Base-by-base conservation (phyloP, 1,140 invertebrate species). In the Pseudomyrmex cubaensis region DNA sequence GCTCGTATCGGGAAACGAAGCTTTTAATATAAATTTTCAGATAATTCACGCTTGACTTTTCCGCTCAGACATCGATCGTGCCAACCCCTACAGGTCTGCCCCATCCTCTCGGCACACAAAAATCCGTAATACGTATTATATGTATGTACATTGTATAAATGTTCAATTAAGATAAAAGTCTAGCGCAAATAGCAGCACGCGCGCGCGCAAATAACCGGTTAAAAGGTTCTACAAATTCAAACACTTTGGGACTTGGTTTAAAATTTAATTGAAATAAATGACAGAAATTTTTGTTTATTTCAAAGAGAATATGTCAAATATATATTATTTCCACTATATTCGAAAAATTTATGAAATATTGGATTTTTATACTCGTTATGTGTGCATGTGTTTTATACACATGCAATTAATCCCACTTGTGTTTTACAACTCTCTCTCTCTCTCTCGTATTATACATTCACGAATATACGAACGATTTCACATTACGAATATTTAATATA, bases 1-100 rank as follows among this genome's bases (percentile, higher is more conserved):
- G 22, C 63, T 61, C 35, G 3, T 15, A 13, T 35, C 77, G 35
- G 66, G 66, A 62, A 56, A 83, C 56, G 54, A 22, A 44, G 15
- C 69, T 67, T 77, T 83, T 86, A 66, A 75, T 66, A 80, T 69
- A 57, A 22, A 50, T 82, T 83, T 35, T 62, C 7, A 85, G 57
- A 85, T 77, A 82, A 66, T 54, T 77, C 59, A 72, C 54, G 76
- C 76, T 12, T 44, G 76, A 59, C 54, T 80, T 72, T 70, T 20
- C 54, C 76, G 54, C 20, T 17, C 15, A 64, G 54, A 80, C 64
- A 70, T 80, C 66, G 66, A 72, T 56, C 66, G 44, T 50, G 48
- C 17, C 44, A 61, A 72, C 66, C 22, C 44, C 22, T 17, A 3
- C 2, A 70, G 35, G 5, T 35, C 35, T 35, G 35, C 57, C 15